Percentiles rank a stretch among this genome's conserved stretches.
Conservation (phyloP, 2,888 invertebrate genomes). For the Gisinianus flammeolus region DNA sequence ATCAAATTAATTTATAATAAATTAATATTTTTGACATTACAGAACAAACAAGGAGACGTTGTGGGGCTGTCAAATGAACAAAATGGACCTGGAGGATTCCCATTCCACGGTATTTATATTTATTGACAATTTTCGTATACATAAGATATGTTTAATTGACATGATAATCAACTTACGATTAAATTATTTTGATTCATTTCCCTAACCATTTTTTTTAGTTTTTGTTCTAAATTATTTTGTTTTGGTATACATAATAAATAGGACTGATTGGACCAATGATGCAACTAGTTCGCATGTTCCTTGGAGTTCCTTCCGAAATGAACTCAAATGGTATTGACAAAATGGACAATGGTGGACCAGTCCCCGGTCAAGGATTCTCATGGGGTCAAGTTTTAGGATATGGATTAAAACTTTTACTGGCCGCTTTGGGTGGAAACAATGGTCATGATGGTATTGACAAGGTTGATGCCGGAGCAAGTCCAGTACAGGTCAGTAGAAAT, state of each 20-base stretch:
- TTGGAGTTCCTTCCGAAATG: slow-evolving; percentile 67
- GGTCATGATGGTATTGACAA: slow-evolving; percentile 81
- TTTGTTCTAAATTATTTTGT: no score
- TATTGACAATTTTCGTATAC: no score
- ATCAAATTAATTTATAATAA: no score
- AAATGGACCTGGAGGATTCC: slow-evolving; percentile 47
- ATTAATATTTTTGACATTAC: no score
- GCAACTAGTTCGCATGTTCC: slow-evolving; percentile 56
- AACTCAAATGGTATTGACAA: slow-evolving; percentile 62
- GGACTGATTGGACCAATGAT: slow-evolving; percentile 55
- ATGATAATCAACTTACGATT: no score
- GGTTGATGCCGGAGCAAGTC: slow-evolving; percentile 76
- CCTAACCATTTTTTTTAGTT: no score
- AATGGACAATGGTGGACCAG: slow-evolving; percentile 48
- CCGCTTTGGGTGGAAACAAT: slow-evolving; percentile 74
- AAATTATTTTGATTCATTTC: no score
- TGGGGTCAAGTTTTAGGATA: slow-evolving; percentile 88
- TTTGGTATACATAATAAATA: no score
- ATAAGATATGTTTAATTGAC: no score
- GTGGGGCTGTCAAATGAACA: slow-evolving; percentile 12
- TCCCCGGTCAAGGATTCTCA: slow-evolving; percentile 67
- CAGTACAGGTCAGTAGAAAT: slow-evolving; percentile 77
- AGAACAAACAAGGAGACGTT: slow-evolving; percentile 12
- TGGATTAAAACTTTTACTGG: slow-evolving; percentile 83
- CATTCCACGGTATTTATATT: no score